These are phyloP conservation scores for Rhombomys opimus DNA, from an alignment of 2,113 vertebrate genomes.

Conservation along the genomic window DNA sequence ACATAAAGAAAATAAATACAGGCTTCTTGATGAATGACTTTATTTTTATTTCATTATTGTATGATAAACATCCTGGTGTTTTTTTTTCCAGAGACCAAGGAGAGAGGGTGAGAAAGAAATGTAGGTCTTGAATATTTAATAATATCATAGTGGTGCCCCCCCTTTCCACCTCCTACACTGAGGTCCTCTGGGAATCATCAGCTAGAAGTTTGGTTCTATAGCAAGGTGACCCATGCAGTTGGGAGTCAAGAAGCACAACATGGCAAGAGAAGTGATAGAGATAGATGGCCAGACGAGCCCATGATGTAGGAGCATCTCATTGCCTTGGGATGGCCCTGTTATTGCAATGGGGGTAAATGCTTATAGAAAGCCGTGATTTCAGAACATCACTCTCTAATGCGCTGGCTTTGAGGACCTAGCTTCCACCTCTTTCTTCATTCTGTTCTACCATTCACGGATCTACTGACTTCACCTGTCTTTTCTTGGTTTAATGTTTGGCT, in stretches of 20 bases:
- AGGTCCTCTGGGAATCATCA: conserved; percentile 50
- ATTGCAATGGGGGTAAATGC: not conserved
- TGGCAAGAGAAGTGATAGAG: not conserved
- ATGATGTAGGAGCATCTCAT: not conserved
- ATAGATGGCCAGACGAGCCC: not conserved
- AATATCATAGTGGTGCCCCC: not conserved
- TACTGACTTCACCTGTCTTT: conserved; percentile 16
- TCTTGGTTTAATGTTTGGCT: not conserved
- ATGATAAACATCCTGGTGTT: conserved; percentile 74
- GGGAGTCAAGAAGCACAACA: not conserved
- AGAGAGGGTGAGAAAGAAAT: conserved; percentile 43
- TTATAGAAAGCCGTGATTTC: not conserved
- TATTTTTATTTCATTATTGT: conserved; percentile 82
- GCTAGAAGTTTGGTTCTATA: conserved; percentile 45
- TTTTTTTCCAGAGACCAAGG: conserved; percentile 57
- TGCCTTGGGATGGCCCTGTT: not conserved
- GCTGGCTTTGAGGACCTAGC: not conserved
- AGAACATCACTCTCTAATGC: not conserved
- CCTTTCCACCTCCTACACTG: not conserved
- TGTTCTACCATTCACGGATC: not conserved
- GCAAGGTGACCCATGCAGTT: conserved; percentile 58
- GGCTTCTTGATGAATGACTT: conserved; percentile 78
- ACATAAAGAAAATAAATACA: conserved; percentile 80
- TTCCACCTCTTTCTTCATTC: conserved; percentile 9
- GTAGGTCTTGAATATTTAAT: conserved; percentile 55